Conservation (phyloP, 37 sponge, comb jelly and placozoan genomes). For the Corticium candelabrum region DNA sequence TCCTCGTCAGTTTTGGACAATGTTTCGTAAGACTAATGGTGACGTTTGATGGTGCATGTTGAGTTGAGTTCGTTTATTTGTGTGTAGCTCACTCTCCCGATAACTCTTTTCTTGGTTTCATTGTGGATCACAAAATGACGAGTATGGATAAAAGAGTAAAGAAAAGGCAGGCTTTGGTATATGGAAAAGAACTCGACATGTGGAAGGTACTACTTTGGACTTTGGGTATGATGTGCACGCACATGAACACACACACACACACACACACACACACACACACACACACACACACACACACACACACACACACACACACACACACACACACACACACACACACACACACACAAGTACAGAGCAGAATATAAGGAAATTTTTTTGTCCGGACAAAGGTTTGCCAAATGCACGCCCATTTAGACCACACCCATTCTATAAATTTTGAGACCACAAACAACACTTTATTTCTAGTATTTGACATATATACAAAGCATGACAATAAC, state of each 20-base stretch:
- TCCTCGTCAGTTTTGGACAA: slow-evolving; percentile 50
- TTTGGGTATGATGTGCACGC: background rate
- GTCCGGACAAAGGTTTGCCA: too few species aligned
- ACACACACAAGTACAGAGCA: background rate
- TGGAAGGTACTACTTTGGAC: background rate
- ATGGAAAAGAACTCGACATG: slow-evolving; percentile 48
- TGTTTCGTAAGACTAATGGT: slow-evolving; percentile 65
- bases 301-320: background rate
- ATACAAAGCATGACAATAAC: too few species aligned
- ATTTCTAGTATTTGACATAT: too few species aligned
- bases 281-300: background rate
- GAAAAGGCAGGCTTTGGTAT: slow-evolving; percentile 39
- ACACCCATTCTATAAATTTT: too few species aligned
- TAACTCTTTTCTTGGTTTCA: slow-evolving; percentile 78
- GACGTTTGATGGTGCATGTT: too few species aligned
- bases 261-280: background rate
- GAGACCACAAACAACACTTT: too few species aligned
- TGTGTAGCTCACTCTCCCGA: slow-evolving; percentile 58
- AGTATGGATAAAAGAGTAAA: background rate
- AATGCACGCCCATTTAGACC: too few species aligned
- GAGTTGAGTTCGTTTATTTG: background rate
- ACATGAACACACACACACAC: background rate
- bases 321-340: background rate
- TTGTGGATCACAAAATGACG: slow-evolving; percentile 19
- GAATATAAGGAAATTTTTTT: too few species aligned